Evolutionary conservation across 1,140 invertebrate genomes (phyloP).

Genomic region (Teleogryllus occipitalis): DNA sequence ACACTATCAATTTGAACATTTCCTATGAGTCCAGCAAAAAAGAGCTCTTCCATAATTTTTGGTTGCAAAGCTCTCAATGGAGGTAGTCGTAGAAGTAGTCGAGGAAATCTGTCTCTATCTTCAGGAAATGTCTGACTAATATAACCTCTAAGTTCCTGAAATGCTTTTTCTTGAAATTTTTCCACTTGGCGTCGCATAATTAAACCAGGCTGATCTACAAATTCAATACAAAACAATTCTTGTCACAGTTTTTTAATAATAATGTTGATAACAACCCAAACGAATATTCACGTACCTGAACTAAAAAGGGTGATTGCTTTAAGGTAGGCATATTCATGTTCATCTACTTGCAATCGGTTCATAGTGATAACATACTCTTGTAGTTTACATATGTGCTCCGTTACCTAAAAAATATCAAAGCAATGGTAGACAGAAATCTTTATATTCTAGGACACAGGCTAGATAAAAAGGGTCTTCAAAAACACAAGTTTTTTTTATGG

Average conservation of each 20-base stretch:
- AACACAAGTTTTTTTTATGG: too few species aligned
- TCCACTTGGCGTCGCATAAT: conserved; percentile 43
- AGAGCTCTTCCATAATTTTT: conserved; percentile 79
- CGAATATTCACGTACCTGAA: conserved; percentile 37
- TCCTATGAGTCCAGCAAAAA: conserved; percentile 86
- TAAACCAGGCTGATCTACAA: conserved; percentile 38
- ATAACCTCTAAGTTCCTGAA: conserved; percentile 57
- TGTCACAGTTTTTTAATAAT: not conserved
- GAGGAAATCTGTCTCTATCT: conserved; percentile 52
- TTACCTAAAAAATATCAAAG: conserved; percentile 40
- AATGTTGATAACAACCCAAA: not conserved
- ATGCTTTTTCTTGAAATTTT: conserved; percentile 62
- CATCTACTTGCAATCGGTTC: conserved; percentile 64
- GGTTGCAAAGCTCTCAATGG: conserved; percentile 68
- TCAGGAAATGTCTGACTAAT: conserved; percentile 40
- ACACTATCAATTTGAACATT: conserved; percentile 86
- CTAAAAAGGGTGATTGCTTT: conserved; percentile 78
- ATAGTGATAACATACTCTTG: conserved; percentile 74
- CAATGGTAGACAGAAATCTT: not conserved
- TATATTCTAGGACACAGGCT: not conserved
- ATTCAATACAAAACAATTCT: not conserved
- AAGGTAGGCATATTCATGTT: conserved; percentile 84
- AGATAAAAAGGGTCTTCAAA: not conserved
- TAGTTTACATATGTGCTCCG: conserved; percentile 72
- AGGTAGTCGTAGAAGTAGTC: conserved; percentile 64